These are phyloP conservation scores for Aphis gossypii DNA, from an alignment of 1,140 invertebrate species.

Conservation along the genomic window DNA sequence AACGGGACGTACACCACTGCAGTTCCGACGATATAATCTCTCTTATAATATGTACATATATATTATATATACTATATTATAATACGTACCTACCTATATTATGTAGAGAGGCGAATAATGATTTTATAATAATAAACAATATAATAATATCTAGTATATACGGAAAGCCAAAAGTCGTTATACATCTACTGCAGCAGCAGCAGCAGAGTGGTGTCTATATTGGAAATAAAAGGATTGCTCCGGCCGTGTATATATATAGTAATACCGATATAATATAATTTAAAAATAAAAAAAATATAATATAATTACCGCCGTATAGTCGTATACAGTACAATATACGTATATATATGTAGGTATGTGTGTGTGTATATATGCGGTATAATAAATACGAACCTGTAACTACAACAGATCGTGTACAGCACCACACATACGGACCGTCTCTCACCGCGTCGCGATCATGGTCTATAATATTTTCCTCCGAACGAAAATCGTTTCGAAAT, in stretches of 20 bases:
- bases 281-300: background rate
- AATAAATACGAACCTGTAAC: background rate
- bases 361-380: background rate
- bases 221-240: background rate
- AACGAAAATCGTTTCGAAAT: conserved; percentile 39
- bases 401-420: conserved; percentile 9
- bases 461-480: conserved; percentile 5
- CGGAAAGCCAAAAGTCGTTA: background rate
- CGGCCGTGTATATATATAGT: background rate
- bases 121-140: too few relatives aligned
- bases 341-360: background rate
- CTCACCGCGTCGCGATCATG: background rate
- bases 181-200: background rate
- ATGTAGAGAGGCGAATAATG: too few relatives aligned
- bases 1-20: background rate
- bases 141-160: background rate
- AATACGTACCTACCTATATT: too few relatives aligned
- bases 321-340: background rate
- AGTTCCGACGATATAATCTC: background rate
- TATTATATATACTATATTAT: too few relatives aligned
- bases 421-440: background rate
- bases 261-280: conserved; percentile 12
- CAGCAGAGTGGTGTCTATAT: background rate
- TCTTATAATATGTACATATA: background rate
- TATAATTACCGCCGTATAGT: background rate